These are phyloP conservation scores for Zaprionus vittiger DNA, from an alignment of 1,140 invertebrate genomes.

Conservation along the genomic window DNA sequence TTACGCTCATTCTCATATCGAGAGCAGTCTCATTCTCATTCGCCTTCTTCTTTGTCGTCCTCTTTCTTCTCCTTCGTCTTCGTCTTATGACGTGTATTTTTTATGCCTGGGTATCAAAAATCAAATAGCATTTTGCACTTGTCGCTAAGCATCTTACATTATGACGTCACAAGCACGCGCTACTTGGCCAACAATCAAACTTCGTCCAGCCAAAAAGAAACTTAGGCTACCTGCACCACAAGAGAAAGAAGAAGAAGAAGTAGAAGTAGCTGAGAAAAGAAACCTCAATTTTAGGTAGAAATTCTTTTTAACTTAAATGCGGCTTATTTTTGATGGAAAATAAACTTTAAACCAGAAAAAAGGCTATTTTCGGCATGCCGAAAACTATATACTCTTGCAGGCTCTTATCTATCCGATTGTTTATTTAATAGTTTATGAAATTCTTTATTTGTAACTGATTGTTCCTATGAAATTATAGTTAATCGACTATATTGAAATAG, in stretches of 20 bases:
- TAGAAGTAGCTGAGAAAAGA: background rate
- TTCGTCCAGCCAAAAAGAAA: background rate
- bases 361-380: too few relatives aligned
- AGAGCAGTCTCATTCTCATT: constrained; percentile 18
- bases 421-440: too few relatives aligned
- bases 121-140: constrained; percentile 51
- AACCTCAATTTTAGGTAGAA: background rate
- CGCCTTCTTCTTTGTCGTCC: background rate
- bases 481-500: too few relatives aligned
- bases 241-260: background rate
- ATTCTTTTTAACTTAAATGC: constrained; percentile 9
- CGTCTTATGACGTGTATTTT: constrained; percentile 36
- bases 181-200: constrained; percentile 1
- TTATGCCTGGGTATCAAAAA: constrained; percentile 44
- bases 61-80: background rate
- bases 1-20: constrained; percentile 30
- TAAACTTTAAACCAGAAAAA: background rate
- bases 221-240: background rate
- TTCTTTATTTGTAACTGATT: too few relatives aligned
- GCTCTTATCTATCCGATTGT: background rate
- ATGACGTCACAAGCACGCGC: constrained; percentile 6
- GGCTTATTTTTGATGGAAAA: background rate
- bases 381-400: background rate
- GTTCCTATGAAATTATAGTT: too few relatives aligned
- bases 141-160: constrained; percentile 32